phyloP scores from a whole-genome alignment of 2,888 invertebrate species.

The Yponomeuta sedellus region DNA sequence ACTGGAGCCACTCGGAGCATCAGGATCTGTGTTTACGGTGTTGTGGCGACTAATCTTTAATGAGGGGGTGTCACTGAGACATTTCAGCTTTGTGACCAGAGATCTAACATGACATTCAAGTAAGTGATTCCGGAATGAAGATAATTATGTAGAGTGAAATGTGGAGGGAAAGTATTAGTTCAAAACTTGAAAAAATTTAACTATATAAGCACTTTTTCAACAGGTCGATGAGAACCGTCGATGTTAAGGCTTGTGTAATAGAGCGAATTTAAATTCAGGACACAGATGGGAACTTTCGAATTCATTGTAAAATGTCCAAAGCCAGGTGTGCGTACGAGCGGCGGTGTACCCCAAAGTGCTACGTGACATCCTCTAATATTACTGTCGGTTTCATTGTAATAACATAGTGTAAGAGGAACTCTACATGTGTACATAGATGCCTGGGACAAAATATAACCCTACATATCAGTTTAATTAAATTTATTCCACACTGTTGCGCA shows the following conservation, averaged over 20 bases:
- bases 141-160: too few relatives aligned
- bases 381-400: constrained; percentile 20
- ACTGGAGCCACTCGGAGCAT: background rate
- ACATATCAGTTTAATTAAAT: background rate
- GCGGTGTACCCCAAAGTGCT: constrained; percentile 17
- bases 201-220: too few relatives aligned
- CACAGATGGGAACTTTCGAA: constrained; percentile 9
- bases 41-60: background rate
- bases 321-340: constrained; percentile 10
- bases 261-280: constrained; percentile 10
- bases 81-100: background rate
- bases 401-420: background rate
- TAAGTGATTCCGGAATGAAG: too few relatives aligned
- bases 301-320: constrained; percentile 8
- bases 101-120: background rate
- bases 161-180: too few relatives aligned
- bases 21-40: background rate
- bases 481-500: background rate
- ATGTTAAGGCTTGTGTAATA: background rate
- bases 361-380: constrained; percentile 56
- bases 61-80: background rate
- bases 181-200: too few relatives aligned
- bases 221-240: background rate
- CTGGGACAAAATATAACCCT: background rate
- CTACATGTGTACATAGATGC: background rate